Percentiles rank a stretch among this genome's conserved stretches.
phyloP scores from a whole-genome alignment of 1,140 invertebrate species.

The Neodiprion virginianus region DNA sequence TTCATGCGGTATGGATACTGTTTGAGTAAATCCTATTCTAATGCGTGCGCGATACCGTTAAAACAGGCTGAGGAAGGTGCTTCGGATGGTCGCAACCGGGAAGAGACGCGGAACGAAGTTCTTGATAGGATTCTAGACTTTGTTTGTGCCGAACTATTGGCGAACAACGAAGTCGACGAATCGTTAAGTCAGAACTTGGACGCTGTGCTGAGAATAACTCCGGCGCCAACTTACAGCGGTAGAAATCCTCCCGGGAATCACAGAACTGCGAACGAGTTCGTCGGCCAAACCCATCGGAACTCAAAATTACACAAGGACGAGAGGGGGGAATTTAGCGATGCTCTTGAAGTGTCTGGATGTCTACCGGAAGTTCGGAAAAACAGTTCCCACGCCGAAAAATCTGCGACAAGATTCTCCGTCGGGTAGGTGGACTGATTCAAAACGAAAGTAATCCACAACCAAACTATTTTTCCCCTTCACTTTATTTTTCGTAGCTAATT shows the following conservation, averaged over 20 bases:
- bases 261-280: conserved; percentile 4
- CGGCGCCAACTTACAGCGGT: conserved; percentile 39
- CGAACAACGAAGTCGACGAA: conserved; percentile 37
- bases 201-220: conserved; percentile 42
- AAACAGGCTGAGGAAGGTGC: conserved; percentile 32
- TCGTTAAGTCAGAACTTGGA: conserved; percentile 39
- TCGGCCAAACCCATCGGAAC: neutral
- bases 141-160: conserved; percentile 42
- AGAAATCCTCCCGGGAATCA: conserved; percentile 26
- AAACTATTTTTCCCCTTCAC: no score
- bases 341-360: neutral
- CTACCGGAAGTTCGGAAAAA: neutral
- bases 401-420: neutral
- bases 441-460: no score
- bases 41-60: neutral
- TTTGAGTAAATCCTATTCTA: neutral
- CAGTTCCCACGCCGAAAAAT: neutral
- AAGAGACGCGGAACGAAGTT: conserved; percentile 41
- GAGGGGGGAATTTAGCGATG: neutral
- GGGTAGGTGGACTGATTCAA: neutral
- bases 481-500: no score
- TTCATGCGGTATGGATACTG: no score
- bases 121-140: conserved; percentile 47
- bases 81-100: conserved; percentile 27
- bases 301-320: neutral